Percentiles rank a stretch among this genome's conserved stretches.
phyloP scores from a whole-genome alignment of 2,888 invertebrate genomes.

The Morinoia aosen region DNA sequence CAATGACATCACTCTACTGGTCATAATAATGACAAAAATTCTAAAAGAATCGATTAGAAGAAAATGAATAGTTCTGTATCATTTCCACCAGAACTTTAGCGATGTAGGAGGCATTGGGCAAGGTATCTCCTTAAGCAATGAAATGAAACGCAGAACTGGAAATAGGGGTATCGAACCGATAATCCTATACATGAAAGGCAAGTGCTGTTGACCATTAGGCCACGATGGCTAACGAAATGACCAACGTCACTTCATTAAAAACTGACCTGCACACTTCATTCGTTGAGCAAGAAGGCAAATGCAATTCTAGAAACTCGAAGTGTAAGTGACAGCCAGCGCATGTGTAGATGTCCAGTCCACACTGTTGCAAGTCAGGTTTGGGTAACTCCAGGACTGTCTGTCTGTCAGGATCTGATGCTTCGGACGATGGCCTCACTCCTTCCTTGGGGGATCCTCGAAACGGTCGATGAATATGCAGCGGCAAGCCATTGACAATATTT shows the following conservation, averaged over 20 bases:
- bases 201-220: no score
- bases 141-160: no score
- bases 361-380: constrained; percentile 73
- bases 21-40: no score
- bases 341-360: constrained; percentile 79
- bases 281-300: constrained; percentile 71
- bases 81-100: no score
- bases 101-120: no score
- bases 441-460: background rate
- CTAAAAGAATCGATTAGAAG: no score
- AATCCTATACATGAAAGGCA: no score
- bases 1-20: no score
- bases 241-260: background rate
- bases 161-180: no score
- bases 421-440: background rate
- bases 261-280: constrained; percentile 73
- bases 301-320: constrained; percentile 74
- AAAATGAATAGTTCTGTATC: no score
- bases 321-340: constrained; percentile 80
- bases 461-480: background rate
- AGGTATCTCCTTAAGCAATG: no score
- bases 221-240: background rate
- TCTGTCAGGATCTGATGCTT: background rate
- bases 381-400: background rate
- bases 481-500: background rate